A percentile compares a stretch with the other conserved stretches of the same genome.
Conservation (phyloP, 2,888 invertebrate genomes). For the Gymnoscelis rufifasciata region DNA sequence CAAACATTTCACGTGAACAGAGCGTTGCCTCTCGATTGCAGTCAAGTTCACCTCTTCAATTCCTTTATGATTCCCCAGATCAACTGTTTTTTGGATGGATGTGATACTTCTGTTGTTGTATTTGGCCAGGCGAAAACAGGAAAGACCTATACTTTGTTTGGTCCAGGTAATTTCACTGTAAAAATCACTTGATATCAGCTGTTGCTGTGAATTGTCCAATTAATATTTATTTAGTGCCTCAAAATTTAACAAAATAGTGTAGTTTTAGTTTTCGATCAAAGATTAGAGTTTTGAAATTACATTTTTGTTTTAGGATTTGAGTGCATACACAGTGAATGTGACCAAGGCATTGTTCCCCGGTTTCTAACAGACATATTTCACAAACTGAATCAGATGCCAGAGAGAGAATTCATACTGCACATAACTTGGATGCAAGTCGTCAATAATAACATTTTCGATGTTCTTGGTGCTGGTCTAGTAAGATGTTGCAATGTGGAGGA, state of each 20-base stretch:
- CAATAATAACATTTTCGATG: conserved; percentile 81
- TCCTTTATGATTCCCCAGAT: conserved; percentile 83
- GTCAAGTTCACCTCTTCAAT: conserved; percentile 81
- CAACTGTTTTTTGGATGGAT: conserved; percentile 84
- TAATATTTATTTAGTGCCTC: neutral
- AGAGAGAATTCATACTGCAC: conserved; percentile 82
- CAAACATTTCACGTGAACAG: conserved; percentile 77
- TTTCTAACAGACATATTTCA: conserved; percentile 85
- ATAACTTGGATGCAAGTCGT: conserved; percentile 87
- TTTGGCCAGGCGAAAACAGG: conserved; percentile 84
- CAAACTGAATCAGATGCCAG: conserved; percentile 81
- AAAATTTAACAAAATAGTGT: too few relatives aligned
- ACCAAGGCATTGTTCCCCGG: conserved; percentile 85
- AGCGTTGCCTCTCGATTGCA: conserved; percentile 78
- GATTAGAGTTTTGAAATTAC: neutral
- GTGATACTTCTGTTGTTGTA: conserved; percentile 85
- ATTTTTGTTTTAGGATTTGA: conserved; percentile 59
- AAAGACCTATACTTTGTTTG: conserved; percentile 86
- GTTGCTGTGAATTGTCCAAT: too few relatives aligned
- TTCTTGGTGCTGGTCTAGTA: conserved; percentile 75
- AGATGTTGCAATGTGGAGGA: conserved; percentile 83
- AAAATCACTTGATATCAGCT: too few relatives aligned
- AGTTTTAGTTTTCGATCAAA: too few relatives aligned
- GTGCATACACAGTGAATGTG: conserved; percentile 81
- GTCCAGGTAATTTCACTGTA: conserved; percentile 74